Base-by-base conservation (phyloP, 2,888 invertebrate species). In the Nebria brevicollis region DNA sequence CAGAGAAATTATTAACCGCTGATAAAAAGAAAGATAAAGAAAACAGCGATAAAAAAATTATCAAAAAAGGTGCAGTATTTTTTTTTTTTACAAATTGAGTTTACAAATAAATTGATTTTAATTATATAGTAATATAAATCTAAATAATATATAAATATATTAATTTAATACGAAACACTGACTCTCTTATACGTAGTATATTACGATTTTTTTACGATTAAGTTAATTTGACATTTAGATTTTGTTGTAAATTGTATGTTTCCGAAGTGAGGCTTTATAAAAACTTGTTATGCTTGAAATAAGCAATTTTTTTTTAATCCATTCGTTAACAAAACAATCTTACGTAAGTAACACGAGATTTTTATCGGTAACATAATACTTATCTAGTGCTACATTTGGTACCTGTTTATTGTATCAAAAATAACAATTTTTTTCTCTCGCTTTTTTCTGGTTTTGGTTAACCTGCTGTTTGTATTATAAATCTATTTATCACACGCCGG, bases 21-120 rank as follows among this genome's bases (percentile, higher is more conserved):
- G 81, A 76, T 11, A 81, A 81, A 82, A 83, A 84, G 82, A 82
- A 82, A 75, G 79, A 83, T 83, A 78, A 79, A 82, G 77, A 77
- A n/a, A 85, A 77, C 25, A 70, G 70, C 34, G 79, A 77, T 54
- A 65, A 72, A 13, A 83, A 82, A 26, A 42, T 77, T 41, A 3
- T 77, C 15, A 82, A 82, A 64, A 82, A 82, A 80, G 83, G 82
- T 20, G 20, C 20, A 20, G 20, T 20, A 20, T 20, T 20, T 20
- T 20, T 20, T 20, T 20, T 1, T 20, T 20, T 20, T 20, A 20
- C 20, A 20, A 20, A 20, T 20, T 20, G 20, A 20, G 0, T 20
- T 20, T 20, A 20, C 20, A 20, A 20, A 20, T 20, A 20, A 20
- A 20, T 20, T 20, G 20, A 20, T 20, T 20, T 20, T 20, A 20